Evolutionary conservation across 1,140 invertebrate species (phyloP).

Genomic region (Macrocentrus cingulum): DNA sequence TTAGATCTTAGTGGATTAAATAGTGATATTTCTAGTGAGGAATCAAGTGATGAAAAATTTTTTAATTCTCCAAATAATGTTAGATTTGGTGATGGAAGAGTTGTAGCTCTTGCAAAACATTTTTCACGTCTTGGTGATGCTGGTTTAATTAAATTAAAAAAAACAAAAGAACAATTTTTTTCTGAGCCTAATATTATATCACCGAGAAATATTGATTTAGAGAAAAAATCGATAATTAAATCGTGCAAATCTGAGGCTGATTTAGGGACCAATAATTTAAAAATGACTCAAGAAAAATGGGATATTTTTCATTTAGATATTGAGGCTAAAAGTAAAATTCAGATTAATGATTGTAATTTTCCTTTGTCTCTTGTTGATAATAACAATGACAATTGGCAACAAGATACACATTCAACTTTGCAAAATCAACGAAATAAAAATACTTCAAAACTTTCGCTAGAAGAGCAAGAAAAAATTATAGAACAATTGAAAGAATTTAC

Average conservation of each 20-base stretch:
- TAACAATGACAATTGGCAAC: background rate
- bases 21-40: slow-evolving; percentile 51
- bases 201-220: slow-evolving; percentile 28
- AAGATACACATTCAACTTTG: background rate
- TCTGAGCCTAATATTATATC: slow-evolving; percentile 53
- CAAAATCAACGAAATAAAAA: slow-evolving; percentile 26
- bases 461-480: slow-evolving; percentile 62
- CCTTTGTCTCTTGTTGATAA: no score
- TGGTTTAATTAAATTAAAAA: slow-evolving; percentile 50
- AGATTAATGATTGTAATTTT: background rate
- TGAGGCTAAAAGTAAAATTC: slow-evolving; percentile 32
- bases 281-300: slow-evolving; percentile 46
- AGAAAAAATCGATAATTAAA: slow-evolving; percentile 17
- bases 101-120: slow-evolving; percentile 64
- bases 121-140: slow-evolving; percentile 60
- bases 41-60: slow-evolving; percentile 56
- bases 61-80: slow-evolving; percentile 67
- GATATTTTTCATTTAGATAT: slow-evolving; percentile 47
- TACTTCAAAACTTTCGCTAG: slow-evolving; percentile 53
- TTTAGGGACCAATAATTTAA: slow-evolving; percentile 38
- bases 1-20: slow-evolving; percentile 49
- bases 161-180: slow-evolving; percentile 41
- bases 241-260: slow-evolving; percentile 43
- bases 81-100: slow-evolving; percentile 62
- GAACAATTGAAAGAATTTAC: slow-evolving; percentile 64